Percentiles rank a stretch among this genome's conserved stretches.
Evolutionary conservation across 2,888 invertebrate species (phyloP).

Genomic region (Linnaemya vulpina): DNA sequence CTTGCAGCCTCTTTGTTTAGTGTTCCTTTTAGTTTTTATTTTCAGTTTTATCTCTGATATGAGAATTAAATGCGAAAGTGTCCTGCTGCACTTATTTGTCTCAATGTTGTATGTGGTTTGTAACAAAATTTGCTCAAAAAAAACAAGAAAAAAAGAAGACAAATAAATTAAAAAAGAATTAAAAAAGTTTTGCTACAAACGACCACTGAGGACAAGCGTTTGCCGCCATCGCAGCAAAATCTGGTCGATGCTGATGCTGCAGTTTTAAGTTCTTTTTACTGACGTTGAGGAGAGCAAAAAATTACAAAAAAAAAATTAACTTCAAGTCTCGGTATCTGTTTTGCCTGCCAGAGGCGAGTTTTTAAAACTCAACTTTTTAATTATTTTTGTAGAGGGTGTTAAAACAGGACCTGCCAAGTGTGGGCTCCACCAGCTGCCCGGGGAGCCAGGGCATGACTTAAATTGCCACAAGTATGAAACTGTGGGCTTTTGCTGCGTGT

Average conservation of each 20-base stretch:
- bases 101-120: constrained; percentile 49
- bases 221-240: neutral
- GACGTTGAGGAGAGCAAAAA: constrained; percentile 8
- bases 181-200: constrained; percentile 50
- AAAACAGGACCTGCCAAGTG: constrained; percentile 43
- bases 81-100: constrained; percentile 9
- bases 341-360: constrained; percentile 60
- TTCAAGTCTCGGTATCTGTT: constrained; percentile 45
- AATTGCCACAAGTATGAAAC: constrained; percentile 49
- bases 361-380: constrained; percentile 71
- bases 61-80: no score
- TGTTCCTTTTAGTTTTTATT: constrained; percentile 45
- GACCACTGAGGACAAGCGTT: constrained; percentile 56
- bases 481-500: constrained; percentile 5
- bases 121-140: neutral
- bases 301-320: constrained; percentile 1
- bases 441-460: constrained; percentile 49
- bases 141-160: constrained; percentile 1
- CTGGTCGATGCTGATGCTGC: constrained; percentile 24
- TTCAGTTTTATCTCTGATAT: constrained; percentile 38
- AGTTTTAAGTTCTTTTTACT: neutral
- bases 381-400: constrained; percentile 67
- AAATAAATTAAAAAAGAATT: constrained; percentile 10
- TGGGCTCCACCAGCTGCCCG: neutral
- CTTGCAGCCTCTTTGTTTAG: constrained; percentile 44